Evolutionary conservation across 2,888 invertebrate genomes (phyloP).

Genomic region (Atherix ibis): DNA sequence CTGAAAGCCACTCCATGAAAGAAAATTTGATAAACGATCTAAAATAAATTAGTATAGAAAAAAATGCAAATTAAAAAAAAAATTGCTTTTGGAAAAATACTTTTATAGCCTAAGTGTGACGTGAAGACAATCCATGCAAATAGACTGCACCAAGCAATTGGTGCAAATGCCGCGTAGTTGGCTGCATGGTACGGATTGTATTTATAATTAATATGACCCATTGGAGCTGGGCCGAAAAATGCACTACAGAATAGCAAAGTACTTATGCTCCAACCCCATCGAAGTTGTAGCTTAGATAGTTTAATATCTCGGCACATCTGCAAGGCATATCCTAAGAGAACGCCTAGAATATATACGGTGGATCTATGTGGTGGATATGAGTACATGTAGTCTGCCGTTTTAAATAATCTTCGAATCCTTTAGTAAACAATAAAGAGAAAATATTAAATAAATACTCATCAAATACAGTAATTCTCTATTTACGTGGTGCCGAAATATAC

Average conservation of each 20-base stretch:
- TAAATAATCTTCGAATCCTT: conserved; percentile 47
- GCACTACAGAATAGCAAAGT: conserved; percentile 37
- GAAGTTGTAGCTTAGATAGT: conserved; percentile 31
- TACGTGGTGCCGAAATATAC: conserved; percentile 54
- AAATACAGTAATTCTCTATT: conserved; percentile 24
- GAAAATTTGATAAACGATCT: conserved; percentile 39
- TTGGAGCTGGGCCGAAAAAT: conserved; percentile 44
- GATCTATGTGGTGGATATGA: conserved; percentile 47
- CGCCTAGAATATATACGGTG: conserved; percentile 53
- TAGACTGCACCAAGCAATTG: conserved; percentile 49
- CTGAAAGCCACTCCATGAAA: conserved; percentile 44
- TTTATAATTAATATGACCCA: conserved; percentile 44
- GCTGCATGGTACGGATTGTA: conserved; percentile 49
- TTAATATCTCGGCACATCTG: conserved; percentile 32
- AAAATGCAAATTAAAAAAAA: conserved; percentile 1
- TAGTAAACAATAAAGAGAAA: conserved; percentile 4
- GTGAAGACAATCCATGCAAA: conserved; percentile 53
- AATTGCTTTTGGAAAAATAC: no score
- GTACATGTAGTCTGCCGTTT: conserved; percentile 52
- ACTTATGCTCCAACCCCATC: conserved; percentile 40
- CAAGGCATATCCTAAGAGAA: conserved; percentile 43
- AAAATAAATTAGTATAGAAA: conserved; percentile 15
- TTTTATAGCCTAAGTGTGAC: conserved; percentile 43
- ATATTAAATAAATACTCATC: not conserved
- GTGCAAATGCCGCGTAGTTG: conserved; percentile 51